These are phyloP conservation scores for Epinotia ramella DNA, from an alignment of 2,888 invertebrate genomes.

Conservation along the genomic window DNA sequence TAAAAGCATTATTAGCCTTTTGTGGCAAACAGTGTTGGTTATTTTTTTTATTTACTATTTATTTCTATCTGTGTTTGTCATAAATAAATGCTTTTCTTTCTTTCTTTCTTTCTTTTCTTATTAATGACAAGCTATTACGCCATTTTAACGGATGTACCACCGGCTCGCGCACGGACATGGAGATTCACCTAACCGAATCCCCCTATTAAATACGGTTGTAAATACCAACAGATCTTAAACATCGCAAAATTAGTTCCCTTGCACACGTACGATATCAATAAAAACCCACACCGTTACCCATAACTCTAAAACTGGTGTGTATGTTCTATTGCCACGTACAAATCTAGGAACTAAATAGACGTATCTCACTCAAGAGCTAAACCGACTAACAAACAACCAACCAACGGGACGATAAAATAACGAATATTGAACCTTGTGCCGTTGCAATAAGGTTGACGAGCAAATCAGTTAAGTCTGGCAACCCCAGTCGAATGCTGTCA, in stretches of 20 bases:
- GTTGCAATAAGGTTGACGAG: background rate
- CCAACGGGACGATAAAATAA: background rate
- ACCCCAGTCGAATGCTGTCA: background rate
- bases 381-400: background rate
- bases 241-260: conserved; percentile 34
- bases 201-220: background rate
- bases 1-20: too few species aligned
- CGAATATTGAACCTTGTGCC: background rate
- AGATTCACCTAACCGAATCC: too few species aligned
- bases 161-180: too few species aligned
- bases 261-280: conserved; percentile 59
- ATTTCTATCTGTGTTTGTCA: too few species aligned
- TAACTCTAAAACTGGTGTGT: conserved; percentile 62
- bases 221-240: conserved; percentile 16
- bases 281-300: conserved; percentile 69
- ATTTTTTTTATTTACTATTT: too few species aligned
- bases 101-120: too few species aligned
- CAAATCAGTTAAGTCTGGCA: background rate
- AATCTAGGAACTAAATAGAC: background rate
- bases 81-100: too few species aligned
- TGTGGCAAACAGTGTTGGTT: too few species aligned
- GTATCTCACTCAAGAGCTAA: conserved; percentile 7
- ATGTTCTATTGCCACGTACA: conserved; percentile 61
- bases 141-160: too few species aligned
- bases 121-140: too few species aligned